These are phyloP conservation scores for Gastrophysa polygoni DNA, from an alignment of 2,888 invertebrate species.

Conservation along the genomic window DNA sequence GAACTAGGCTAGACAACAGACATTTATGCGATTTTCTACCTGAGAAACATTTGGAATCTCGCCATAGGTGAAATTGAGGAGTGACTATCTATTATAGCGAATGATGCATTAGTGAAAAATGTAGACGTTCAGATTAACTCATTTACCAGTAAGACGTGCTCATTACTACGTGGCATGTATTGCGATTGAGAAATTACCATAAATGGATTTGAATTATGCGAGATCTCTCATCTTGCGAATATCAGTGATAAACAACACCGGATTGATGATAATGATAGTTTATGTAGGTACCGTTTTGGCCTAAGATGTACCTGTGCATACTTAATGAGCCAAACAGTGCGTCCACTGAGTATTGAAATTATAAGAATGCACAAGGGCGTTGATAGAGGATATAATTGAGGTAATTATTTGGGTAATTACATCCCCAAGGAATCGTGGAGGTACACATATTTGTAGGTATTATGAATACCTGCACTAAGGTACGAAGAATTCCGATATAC, in stretches of 20 bases:
- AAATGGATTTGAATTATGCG: constrained; percentile 9
- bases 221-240: not conserved
- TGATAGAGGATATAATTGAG: too few species aligned
- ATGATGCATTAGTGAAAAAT: not conserved
- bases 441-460: too few species aligned
- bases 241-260: not conserved
- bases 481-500: too few species aligned
- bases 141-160: not conserved
- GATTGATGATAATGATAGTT: not conserved
- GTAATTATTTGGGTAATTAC: too few species aligned
- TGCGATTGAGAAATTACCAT: constrained; percentile 9
- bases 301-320: not conserved
- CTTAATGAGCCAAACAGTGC: too few species aligned
- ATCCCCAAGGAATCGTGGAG: too few species aligned
- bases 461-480: too few species aligned
- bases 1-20: too few species aligned
- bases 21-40: too few species aligned
- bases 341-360: too few species aligned
- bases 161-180: constrained; percentile 4
- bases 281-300: not conserved
- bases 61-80: not conserved
- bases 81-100: not conserved
- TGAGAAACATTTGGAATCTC: not conserved
- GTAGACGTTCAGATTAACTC: not conserved
- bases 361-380: too few species aligned